Evolutionary conservation across 2,113 vertebrate genomes (phyloP).

Genomic region (Rostratula benghalensis): DNA sequence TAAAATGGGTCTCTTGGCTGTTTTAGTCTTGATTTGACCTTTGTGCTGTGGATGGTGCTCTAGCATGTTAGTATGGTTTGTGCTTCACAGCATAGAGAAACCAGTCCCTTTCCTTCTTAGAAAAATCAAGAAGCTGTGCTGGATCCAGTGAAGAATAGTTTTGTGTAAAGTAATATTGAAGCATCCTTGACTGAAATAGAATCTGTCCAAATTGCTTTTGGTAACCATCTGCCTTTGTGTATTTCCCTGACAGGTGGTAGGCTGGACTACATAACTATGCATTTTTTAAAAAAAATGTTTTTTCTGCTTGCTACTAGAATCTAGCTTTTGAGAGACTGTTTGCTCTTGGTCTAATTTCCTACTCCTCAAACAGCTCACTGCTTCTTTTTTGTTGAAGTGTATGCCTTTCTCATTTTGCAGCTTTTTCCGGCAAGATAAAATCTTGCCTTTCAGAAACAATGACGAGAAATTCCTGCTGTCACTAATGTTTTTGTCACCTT

Average conservation of each 20-base stretch:
- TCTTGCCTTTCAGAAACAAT: constrained; percentile 9
- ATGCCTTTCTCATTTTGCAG: constrained; percentile 1
- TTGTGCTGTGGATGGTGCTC: neutral
- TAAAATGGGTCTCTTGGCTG: neutral
- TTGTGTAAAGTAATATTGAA: neutral
- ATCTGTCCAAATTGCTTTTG: neutral
- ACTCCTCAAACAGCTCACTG: neutral
- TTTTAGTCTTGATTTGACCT: neutral
- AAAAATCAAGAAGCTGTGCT: neutral
- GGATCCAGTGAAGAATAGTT: neutral
- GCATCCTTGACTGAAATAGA: neutral
- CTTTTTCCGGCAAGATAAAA: constrained; percentile 18
- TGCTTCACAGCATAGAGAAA: neutral
- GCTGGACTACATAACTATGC: neutral
- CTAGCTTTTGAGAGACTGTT: neutral
- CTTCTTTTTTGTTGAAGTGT: neutral
- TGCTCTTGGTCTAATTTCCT: neutral
- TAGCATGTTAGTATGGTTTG: neutral
- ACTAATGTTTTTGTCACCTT: constrained; percentile 9
- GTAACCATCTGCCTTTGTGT: neutral
- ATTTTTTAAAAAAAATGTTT: neutral
- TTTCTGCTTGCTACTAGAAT: neutral
- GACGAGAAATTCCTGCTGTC: constrained; percentile 23
- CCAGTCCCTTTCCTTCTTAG: neutral
- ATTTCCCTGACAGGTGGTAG: constrained; percentile 4